Evolutionary conservation across 2,113 vertebrate species (phyloP), one percentile per base, ranked within the genome.

Genomic region (Engraulis encrasicolus): DNA sequence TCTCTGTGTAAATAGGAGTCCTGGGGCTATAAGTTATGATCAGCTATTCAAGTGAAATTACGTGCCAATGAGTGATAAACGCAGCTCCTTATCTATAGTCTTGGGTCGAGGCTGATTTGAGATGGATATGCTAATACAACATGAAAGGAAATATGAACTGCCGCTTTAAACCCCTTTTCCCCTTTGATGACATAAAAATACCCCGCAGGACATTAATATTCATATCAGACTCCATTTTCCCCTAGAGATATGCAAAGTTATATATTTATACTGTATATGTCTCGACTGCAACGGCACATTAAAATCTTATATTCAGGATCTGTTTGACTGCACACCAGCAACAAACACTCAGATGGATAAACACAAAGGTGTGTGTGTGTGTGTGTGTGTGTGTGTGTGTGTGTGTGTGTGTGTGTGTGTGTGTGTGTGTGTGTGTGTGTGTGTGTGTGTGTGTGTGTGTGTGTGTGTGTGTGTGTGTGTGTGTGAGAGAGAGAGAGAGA

Each of bases 151-250:
- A 86, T 82, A 88, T 80, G 80, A 82, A 82, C 83, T 84, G 81
- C 50, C 37, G 79, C 80, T 84, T 85, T 45, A 61, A 89, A 85
- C 50, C 82, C n/a, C n/a, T n/a, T n/a, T 85, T 58, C 27, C 84
- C 80, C 88, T 89, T 88, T 89, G 88, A 88, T 88, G 77, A 86
- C 83, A 82, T 58, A 85, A 86, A n/a, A 87, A 87, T 86, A 87
- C 84, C 80, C 81, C 82, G 80, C 49, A 20, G 54, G 61, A 61
- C 78, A 89, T 89, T 83, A 85, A 89, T 87, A 89, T 89, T 89
- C 79, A 89, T 89, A 80, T 80, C 37, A 36, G 27, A 11, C 74
- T 61, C 80, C 58, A 83, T 85, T 83, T 81, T 81, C 81, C 18
- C 71, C 83, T 81, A 81, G n/a, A 86, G 81, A 82, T 79, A 80